Evolutionary conservation across 2,888 invertebrate species (phyloP).

Genomic region (Tethea ocularis): DNA sequence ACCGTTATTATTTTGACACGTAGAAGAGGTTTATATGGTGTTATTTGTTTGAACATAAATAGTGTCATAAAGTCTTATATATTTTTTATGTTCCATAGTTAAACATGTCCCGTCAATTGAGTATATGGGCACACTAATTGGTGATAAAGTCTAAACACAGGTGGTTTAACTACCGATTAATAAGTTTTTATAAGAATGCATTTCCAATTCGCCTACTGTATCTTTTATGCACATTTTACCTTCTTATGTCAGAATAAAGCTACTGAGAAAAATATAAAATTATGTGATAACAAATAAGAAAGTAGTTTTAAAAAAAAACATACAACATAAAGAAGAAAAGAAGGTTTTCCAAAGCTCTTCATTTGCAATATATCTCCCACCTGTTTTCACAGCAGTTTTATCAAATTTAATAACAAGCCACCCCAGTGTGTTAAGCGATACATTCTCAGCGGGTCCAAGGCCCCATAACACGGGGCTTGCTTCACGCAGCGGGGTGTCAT

Average conservation of each 20-base stretch:
- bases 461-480: slow-evolving; percentile 30
- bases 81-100: neutral
- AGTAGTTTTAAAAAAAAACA: too few relatives aligned
- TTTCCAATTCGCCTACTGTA: neutral
- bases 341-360: neutral
- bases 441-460: slow-evolving; percentile 17
- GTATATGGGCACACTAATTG: neutral
- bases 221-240: neutral
- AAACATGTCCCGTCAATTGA: neutral
- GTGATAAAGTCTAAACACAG: neutral
- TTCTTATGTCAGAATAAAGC: neutral
- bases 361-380: neutral
- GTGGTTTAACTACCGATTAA: neutral
- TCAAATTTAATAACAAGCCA: slow-evolving; percentile 23
- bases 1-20: slow-evolving; percentile 26
- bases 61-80: neutral
- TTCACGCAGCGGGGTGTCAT: slow-evolving; percentile 32
- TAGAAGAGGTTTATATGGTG: neutral
- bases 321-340: too few relatives aligned
- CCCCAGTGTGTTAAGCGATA: slow-evolving; percentile 8
- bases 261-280: too few relatives aligned
- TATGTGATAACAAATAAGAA: too few relatives aligned
- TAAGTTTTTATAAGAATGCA: neutral
- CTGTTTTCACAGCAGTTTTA: slow-evolving; percentile 6
- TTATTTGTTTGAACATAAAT: neutral